These are phyloP conservation scores for Ptychodera flava DNA, from an alignment of 35 echinoderm and acorn worm genomes.

Conservation along the genomic window DNA sequence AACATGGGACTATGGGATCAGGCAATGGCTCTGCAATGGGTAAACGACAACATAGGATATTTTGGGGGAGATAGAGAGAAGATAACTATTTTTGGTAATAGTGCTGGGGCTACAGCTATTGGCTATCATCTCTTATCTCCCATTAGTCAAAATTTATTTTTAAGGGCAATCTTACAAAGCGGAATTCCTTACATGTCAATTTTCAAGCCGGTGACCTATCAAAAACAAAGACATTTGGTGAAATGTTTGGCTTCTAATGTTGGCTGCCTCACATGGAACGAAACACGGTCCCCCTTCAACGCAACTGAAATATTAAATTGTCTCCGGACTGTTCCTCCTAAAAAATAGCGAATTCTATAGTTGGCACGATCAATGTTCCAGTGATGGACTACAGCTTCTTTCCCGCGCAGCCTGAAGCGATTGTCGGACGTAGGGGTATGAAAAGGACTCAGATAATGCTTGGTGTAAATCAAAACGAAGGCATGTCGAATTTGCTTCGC, in stretches of 20 bases:
- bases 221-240: neutral
- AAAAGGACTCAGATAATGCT: constrained; percentile 71
- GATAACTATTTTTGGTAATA: neutral
- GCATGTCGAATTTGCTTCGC: constrained; percentile 62
- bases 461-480: constrained; percentile 85
- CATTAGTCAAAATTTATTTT: neutral
- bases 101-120: neutral
- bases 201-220: neutral
- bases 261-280: neutral
- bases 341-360: constrained; percentile 1
- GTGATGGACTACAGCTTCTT: constrained; percentile 70
- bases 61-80: neutral
- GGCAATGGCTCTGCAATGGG: neutral
- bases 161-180: neutral
- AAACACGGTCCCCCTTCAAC: neutral
- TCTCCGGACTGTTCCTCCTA: constrained; percentile 26
- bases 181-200: neutral
- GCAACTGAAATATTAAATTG: constrained; percentile 50
- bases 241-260: neutral
- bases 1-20: neutral
- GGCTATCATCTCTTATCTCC: neutral
- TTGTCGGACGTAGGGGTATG: constrained; percentile 37
- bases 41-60: neutral
- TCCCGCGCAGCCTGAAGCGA: constrained; percentile 42
- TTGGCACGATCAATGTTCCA: constrained; percentile 21